A percentile compares a stretch with the other conserved stretches of the same genome.
These are phyloP conservation scores for Nasonia oneida DNA, from an alignment of 2,888 invertebrate genomes.

Conservation along the genomic window DNA sequence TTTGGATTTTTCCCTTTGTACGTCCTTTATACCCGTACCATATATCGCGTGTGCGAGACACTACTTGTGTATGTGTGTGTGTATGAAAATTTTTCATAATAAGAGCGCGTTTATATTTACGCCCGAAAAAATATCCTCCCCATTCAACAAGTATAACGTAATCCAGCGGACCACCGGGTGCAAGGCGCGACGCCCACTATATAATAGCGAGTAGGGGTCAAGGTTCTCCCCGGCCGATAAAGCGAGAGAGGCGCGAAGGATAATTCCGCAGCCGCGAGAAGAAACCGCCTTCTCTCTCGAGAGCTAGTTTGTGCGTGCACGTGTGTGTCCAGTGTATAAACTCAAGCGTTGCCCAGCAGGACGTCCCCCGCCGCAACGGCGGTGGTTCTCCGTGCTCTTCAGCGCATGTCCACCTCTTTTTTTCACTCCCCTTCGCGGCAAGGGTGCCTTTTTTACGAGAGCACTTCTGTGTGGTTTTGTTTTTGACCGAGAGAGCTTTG, in stretches of 20 bases:
- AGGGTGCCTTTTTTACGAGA: conserved; percentile 3
- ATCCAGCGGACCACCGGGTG: neutral
- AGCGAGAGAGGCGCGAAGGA: neutral
- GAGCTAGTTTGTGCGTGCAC: conserved; percentile 61
- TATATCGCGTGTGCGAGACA: neutral
- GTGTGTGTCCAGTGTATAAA: neutral
- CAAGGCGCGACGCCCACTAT: neutral
- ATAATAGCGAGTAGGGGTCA: neutral
- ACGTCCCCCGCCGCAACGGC: conserved; percentile 65
- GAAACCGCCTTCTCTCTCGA: conserved; percentile 54
- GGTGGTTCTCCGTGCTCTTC: conserved; percentile 9
- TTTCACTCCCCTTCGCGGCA: neutral
- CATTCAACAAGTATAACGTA: neutral
- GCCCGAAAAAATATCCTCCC: conserved; percentile 10
- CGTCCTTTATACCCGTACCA: neutral
- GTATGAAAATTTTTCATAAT: neutral
- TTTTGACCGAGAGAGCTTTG: neutral
- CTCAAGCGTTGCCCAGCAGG: conserved; percentile 64
- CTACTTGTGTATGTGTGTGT: too few relatives aligned
- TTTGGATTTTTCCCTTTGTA: neutral
- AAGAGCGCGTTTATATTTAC: neutral
- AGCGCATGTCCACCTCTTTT: conserved; percentile 51
- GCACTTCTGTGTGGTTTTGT: neutral
- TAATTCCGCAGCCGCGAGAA: neutral
- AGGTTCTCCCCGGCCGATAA: neutral